Base-by-base conservation (phyloP, 1,140 invertebrate genomes). In the Drosophila seguyi region DNA sequence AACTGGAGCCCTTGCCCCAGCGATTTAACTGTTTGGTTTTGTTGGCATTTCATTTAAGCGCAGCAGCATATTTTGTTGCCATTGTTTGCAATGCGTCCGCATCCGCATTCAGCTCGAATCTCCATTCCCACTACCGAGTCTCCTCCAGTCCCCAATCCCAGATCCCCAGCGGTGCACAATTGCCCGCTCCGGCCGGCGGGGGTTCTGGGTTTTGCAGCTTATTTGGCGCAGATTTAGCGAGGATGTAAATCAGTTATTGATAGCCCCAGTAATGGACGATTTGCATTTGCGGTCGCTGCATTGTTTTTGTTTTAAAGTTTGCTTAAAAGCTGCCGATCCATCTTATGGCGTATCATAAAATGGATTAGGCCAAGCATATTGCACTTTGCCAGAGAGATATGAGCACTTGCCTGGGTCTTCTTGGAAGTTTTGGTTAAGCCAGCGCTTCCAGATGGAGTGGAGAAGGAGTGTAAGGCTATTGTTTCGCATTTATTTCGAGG, bases 171-270 rank as follows among this genome's bases (percentile, higher is more conserved):
- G n/a, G 29, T 53, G 38, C 31, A 44, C 41, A 65, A 67, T 66
- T 27, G 60, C 56, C 38, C 63, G 50, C 20, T 22, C 29, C 57
- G 50, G 38, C 45, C 42, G 25, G 20, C 50, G 50, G 50, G 50
- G 8, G 50, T 18, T 60, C 27, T 58, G 57, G 34, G 41, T 55
- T 41, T 59, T 31, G 50, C 50, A 45, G 69, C 75, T 61, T 74
- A 60, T 68, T 88, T 81, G 79, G 65, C 45, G 85, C 69, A 73
- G 81, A 73, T 81, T 71, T 76, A 58, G 78, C 72, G 55, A 42
- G 71, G 87, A 90, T 90, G 81, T 79, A 90, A 90, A 90, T 90
- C 81, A 90, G 85, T 85, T 85, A 90, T 90, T 90, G 85, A 90
- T 90, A 85, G 67, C 78, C 74, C 39, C 78, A 79, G 83, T 90